Conservation (phyloP, 2,113 vertebrate genomes). For the Sphyrna mokarran region DNA sequence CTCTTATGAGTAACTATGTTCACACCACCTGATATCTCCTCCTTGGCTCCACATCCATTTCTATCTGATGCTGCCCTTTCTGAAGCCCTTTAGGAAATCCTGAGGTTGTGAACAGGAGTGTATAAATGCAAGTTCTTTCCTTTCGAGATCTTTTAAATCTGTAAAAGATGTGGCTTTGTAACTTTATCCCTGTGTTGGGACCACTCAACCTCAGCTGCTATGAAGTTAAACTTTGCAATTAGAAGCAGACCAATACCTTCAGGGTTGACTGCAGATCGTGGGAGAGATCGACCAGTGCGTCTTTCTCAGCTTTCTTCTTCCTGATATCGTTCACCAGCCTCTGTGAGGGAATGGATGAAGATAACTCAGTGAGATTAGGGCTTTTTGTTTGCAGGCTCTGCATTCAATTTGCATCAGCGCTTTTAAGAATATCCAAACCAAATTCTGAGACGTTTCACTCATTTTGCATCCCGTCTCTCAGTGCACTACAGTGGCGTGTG, state of each 20-base stretch:
- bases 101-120: not conserved
- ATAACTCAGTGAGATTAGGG: not conserved
- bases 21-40: no score
- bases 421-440: not conserved
- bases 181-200: not conserved
- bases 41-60: no score
- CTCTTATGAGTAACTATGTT: no score
- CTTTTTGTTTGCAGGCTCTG: not conserved
- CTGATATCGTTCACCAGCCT: conserved; percentile 75
- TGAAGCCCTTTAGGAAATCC: not conserved
- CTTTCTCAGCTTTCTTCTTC: conserved; percentile 69
- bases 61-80: no score
- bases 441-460: not conserved
- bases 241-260: conserved; percentile 55
- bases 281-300: conserved; percentile 61
- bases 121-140: not conserved
- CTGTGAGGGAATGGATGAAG: conserved; percentile 51
- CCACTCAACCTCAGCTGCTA: no score
- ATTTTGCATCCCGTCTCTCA: not conserved
- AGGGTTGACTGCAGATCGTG: conserved; percentile 69
- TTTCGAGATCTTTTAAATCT: not conserved
- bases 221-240: not conserved
- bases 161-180: not conserved
- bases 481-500: not conserved
- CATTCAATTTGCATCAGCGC: not conserved